Conservation (phyloP, 2,113 vertebrate genomes). For the Protobothrops mucrosquamatus region DNA sequence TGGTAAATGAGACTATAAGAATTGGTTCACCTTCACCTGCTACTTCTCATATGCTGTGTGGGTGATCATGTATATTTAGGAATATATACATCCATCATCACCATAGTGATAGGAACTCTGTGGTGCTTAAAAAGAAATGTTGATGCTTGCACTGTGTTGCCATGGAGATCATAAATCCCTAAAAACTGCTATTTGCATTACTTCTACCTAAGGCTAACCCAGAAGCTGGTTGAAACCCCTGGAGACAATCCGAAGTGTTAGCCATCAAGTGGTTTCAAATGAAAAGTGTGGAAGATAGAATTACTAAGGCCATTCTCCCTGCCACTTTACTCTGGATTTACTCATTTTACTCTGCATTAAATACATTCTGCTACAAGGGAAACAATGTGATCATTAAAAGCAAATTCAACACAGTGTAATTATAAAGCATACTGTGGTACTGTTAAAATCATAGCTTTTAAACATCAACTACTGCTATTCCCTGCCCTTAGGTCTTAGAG, state of each 20-base stretch:
- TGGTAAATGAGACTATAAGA: slow-evolving; percentile 15
- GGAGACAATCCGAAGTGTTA: background rate
- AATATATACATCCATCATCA: slow-evolving; percentile 16
- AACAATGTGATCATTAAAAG: background rate
- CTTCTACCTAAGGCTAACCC: slow-evolving; percentile 9
- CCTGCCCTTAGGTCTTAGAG: background rate
- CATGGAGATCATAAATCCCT: slow-evolving; percentile 11
- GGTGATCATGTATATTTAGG: background rate
- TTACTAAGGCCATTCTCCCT: background rate
- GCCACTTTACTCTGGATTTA: background rate
- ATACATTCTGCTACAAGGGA: background rate
- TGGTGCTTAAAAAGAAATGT: slow-evolving; percentile 19
- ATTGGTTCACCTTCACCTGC: slow-evolving; percentile 25
- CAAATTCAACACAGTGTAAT: background rate
- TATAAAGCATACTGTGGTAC: background rate
- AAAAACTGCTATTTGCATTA: slow-evolving; percentile 16
- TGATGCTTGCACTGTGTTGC: slow-evolving; percentile 33
- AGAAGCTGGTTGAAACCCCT: background rate
- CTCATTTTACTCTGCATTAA: slow-evolving; percentile 4
- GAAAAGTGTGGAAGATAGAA: background rate
- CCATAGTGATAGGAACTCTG: slow-evolving; percentile 15
- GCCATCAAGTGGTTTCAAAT: slow-evolving; percentile 7
- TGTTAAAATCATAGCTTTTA: background rate
- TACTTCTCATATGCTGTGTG: slow-evolving; percentile 20
- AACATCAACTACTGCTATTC: background rate